These are phyloP conservation scores for Trichosurus vulpecula DNA, from an alignment of 2,797 vertebrate genomes.

Conservation along the genomic window DNA sequence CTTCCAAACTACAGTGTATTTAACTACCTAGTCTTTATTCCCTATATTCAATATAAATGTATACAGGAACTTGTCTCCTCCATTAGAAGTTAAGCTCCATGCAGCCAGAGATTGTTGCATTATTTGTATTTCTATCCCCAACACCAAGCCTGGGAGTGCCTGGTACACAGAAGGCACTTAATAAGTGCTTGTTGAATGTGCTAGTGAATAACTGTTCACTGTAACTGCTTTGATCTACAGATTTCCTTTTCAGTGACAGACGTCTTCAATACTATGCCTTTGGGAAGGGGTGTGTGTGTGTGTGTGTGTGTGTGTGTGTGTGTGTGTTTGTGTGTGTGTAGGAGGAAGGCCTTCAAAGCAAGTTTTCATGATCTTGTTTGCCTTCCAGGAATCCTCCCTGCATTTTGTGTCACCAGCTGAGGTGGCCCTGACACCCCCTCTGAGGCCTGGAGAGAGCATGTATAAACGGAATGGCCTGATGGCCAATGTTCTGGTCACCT, in stretches of 20 bases:
- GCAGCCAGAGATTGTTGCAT: not conserved
- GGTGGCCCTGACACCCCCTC: slow-evolving; percentile 83
- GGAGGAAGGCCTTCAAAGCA: not conserved
- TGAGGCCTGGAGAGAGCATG: slow-evolving; percentile 90
- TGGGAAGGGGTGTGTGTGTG: not conserved
- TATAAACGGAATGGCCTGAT: slow-evolving; percentile 97
- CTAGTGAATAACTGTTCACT: not conserved
- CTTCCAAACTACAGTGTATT: not conserved
- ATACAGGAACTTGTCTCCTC: not conserved
- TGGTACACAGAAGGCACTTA: not conserved
- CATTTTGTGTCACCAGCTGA: slow-evolving; percentile 86
- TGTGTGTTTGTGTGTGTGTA: no score
- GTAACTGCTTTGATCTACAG: not conserved
- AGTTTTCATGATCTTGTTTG: slow-evolving; percentile 65
- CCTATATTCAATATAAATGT: not conserved
- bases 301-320: not conserved
- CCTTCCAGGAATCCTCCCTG: slow-evolving; percentile 86
- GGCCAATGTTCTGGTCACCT: slow-evolving; percentile 93
- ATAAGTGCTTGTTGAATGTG: not conserved
- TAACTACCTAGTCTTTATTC: not conserved
- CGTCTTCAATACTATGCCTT: not conserved
- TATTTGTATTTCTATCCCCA: not conserved
- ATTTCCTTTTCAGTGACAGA: not conserved
- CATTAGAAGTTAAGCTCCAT: not conserved
- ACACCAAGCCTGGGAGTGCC: not conserved